A percentile compares a stretch with the other conserved stretches of the same genome.
Evolutionary conservation across 1,140 invertebrate species (phyloP).

Genomic region (Luehdorfia chinensis): DNA sequence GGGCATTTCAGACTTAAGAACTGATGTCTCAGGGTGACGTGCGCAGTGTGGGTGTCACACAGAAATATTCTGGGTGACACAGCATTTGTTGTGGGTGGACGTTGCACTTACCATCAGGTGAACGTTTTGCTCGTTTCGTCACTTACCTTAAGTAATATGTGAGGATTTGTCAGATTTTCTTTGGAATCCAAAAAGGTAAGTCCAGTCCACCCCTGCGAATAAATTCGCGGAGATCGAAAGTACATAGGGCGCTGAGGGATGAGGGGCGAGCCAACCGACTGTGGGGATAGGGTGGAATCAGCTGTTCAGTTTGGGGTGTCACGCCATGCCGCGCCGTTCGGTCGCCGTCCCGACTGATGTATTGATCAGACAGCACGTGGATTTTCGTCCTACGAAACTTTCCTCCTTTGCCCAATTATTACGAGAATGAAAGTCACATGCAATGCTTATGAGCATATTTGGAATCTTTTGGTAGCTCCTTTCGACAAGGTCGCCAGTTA

Average conservation of each 20-base stretch:
- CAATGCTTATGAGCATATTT: no score
- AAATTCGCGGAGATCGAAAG: conserved; percentile 47
- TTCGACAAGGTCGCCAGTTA: neutral
- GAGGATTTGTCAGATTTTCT: no score
- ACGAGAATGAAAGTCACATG: conserved; percentile 8
- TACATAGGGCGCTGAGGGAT: conserved; percentile 36
- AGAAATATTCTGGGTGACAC: no score
- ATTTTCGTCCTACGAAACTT: conserved; percentile 29
- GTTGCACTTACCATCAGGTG: no score
- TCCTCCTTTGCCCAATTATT: conserved; percentile 17
- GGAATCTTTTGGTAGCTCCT: neutral
- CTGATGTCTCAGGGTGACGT: no score
- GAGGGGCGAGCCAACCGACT: conserved; percentile 51
- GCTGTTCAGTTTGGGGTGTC: conserved; percentile 71
- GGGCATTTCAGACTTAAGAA: no score
- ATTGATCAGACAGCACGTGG: conserved; percentile 70
- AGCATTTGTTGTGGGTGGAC: no score
- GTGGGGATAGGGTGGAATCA: conserved; percentile 57
- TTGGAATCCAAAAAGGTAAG: conserved; percentile 4
- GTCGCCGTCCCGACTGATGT: conserved; percentile 59
- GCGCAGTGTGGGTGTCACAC: no score
- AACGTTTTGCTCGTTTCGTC: no score
- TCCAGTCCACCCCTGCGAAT: conserved; percentile 21
- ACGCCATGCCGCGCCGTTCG: conserved; percentile 48
- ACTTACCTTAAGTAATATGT: no score